Evolutionary conservation across 1,140 invertebrate species (phyloP).

Genomic region (Philotrypesis tridentata): DNA sequence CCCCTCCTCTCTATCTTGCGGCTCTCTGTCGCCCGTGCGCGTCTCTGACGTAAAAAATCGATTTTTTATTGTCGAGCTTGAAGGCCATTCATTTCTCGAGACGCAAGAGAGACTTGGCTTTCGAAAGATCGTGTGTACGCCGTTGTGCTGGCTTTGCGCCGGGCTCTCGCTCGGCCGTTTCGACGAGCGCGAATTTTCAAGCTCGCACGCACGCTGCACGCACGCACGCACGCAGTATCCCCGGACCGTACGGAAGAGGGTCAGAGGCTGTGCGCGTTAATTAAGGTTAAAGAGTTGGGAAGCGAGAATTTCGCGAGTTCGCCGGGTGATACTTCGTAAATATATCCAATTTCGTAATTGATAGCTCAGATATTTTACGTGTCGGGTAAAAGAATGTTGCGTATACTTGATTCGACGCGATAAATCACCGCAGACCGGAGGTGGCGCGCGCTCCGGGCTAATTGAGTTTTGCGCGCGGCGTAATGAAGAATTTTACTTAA

Average conservation of each 20-base stretch:
- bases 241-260: background rate
- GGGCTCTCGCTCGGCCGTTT: background rate
- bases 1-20: background rate
- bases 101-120: conserved; percentile 1
- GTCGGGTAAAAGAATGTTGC: background rate
- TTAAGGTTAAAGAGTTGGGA: background rate
- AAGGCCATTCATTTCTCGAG: conserved; percentile 32
- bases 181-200: conserved; percentile 19
- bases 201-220: too few species aligned
- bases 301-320: background rate
- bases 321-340: background rate
- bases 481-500: conserved; percentile 37
- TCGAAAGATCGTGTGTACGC: background rate
- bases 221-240: too few species aligned
- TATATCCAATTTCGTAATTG: conserved; percentile 18
- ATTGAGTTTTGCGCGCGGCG: background rate
- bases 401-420: background rate
- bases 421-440: conserved; percentile 6
- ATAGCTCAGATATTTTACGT: conserved; percentile 21
- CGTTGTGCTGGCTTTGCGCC: background rate
- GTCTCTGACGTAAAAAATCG: background rate
- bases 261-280: background rate
- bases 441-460: background rate
- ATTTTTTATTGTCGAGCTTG: conserved; percentile 33
- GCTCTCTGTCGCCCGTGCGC: background rate